Evolutionary conservation across 2,888 invertebrate species (phyloP).

Genomic region (Metalampra italica): DNA sequence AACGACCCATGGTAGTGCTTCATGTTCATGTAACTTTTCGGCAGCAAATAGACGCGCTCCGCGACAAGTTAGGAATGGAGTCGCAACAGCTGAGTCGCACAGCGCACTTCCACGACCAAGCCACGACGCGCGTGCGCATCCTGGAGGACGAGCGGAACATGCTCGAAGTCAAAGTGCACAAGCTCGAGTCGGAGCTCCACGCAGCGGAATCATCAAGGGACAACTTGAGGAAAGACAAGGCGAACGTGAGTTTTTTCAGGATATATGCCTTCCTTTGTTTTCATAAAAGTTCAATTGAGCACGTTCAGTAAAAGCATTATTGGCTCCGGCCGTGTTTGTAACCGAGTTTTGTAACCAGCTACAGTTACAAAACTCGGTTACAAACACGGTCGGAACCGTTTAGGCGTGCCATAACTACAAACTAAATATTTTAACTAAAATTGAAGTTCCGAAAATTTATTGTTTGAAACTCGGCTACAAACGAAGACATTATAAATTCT

Average conservation of each 20-base stretch:
- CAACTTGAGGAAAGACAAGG: constrained; percentile 85
- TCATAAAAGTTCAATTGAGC: no score
- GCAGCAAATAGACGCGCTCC: constrained; percentile 86
- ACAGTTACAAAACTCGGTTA: no score
- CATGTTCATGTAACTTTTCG: not conserved
- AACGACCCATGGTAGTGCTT: no score
- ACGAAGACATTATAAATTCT: no score
- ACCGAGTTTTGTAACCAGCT: no score
- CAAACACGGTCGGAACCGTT: no score
- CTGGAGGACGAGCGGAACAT: constrained; percentile 88
- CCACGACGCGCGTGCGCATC: constrained; percentile 80
- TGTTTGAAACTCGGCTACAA: no score
- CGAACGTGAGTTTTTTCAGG: constrained; percentile 77
- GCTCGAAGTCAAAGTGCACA: constrained; percentile 86
- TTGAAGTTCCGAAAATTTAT: no score
- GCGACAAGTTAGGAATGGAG: constrained; percentile 86
- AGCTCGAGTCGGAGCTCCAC: constrained; percentile 88
- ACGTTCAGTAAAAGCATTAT: no score
- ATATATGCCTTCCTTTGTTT: not conserved
- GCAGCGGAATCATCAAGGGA: constrained; percentile 85
- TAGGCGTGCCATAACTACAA: no score
- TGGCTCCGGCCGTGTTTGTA: no score
- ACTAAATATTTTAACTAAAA: no score
- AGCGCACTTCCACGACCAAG: constrained; percentile 82
- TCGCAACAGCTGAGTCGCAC: constrained; percentile 85